A percentile compares a stretch with the other conserved stretches of the same genome.
Conservation (phyloP, 2,113 vertebrate genomes). For the Tragelaphus scriptus region DNA sequence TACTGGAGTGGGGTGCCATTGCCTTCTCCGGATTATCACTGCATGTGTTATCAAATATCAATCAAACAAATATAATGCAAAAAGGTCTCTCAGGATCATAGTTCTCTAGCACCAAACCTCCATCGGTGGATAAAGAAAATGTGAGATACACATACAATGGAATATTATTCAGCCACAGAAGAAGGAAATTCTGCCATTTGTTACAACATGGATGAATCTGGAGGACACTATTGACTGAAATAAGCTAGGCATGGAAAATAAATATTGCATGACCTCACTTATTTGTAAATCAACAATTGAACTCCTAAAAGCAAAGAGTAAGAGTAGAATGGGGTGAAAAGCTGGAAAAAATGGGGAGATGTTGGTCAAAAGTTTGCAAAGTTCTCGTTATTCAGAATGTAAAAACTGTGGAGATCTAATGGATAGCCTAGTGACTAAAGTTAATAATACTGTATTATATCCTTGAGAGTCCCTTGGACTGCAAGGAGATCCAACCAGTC, state of each 20-base stretch:
- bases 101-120: neutral
- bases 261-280: neutral
- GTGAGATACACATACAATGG: neutral
- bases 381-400: neutral
- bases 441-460: neutral
- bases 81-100: neutral
- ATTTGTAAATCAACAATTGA: neutral
- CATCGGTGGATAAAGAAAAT: neutral
- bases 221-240: neutral
- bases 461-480: neutral
- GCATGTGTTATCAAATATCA: neutral
- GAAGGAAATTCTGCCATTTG: neutral
- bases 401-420: neutral
- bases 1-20: no score
- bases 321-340: neutral
- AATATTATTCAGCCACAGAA: neutral
- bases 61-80: neutral
- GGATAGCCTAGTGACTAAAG: neutral
- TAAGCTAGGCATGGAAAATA: neutral
- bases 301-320: neutral
- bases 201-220: neutral
- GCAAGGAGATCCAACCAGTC: no score
- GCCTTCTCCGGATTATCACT: neutral
- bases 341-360: neutral
- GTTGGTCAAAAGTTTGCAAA: neutral